A percentile compares a stretch with the other conserved stretches of the same genome.
phyloP scores from a whole-genome alignment of 2,888 invertebrate genomes.

The Campoplex nolae region DNA sequence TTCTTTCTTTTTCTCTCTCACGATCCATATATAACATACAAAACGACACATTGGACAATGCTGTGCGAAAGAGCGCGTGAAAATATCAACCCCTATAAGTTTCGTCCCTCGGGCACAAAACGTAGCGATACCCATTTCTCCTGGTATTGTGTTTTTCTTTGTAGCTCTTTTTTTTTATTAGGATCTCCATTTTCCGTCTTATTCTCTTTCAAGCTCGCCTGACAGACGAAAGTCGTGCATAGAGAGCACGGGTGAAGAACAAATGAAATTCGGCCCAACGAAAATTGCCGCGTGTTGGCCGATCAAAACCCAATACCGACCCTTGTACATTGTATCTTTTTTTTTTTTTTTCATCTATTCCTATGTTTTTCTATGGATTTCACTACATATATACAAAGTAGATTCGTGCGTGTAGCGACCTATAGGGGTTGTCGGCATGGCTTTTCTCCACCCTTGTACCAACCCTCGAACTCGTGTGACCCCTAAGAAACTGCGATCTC shows the following conservation, averaged over 20 bases:
- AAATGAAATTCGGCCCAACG: slow-evolving; percentile 60
- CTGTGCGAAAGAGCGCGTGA: slow-evolving; percentile 66
- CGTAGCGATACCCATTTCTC: slow-evolving; percentile 46
- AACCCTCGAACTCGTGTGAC: slow-evolving; percentile 63
- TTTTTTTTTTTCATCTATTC: slow-evolving; percentile 46
- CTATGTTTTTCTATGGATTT: slow-evolving; percentile 11
- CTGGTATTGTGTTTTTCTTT: slow-evolving; percentile 22
- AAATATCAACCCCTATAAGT: slow-evolving; percentile 49
- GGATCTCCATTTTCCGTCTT: slow-evolving; percentile 20
- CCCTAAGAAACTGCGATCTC: slow-evolving; percentile 65
- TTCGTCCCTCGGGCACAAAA: slow-evolving; percentile 67
- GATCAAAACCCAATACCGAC: slow-evolving; percentile 59
- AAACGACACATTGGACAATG: slow-evolving; percentile 79
- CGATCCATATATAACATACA: slow-evolving; percentile 39
- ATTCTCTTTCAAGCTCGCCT: slow-evolving; percentile 24
- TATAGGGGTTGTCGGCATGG: slow-evolving; percentile 31
- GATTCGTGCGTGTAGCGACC: not conserved
- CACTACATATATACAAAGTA: slow-evolving; percentile 4
- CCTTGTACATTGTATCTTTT: slow-evolving; percentile 10
- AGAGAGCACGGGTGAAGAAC: slow-evolving; percentile 32
- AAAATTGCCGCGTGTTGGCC: slow-evolving; percentile 53
- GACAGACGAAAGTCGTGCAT: slow-evolving; percentile 5
- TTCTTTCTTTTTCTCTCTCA: slow-evolving; percentile 31
- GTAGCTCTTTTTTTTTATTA: slow-evolving; percentile 3
- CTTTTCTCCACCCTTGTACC: slow-evolving; percentile 58